phyloP scores from a whole-genome alignment of 2,888 invertebrate species.

The Proisotoma minuta region DNA sequence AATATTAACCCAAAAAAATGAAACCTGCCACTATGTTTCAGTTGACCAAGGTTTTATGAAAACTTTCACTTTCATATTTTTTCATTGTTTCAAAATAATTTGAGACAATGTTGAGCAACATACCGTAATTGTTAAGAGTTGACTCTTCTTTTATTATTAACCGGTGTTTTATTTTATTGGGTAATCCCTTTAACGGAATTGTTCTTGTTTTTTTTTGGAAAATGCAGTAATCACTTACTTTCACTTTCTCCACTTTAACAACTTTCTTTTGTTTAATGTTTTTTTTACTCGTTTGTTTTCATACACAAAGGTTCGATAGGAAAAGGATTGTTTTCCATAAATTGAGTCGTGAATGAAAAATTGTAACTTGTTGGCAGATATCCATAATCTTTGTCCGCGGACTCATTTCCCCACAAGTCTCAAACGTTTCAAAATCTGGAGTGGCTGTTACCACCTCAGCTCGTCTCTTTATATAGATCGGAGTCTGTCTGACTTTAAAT shows the following conservation, averaged over 20 bases:
- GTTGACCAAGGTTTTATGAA: too few species aligned
- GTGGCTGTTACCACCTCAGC: too few species aligned
- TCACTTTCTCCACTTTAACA: background rate
- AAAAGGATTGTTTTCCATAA: slow-evolving; percentile 28
- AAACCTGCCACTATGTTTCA: too few species aligned
- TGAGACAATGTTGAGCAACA: background rate
- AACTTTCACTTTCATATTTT: too few species aligned
- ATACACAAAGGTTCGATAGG: slow-evolving; percentile 20
- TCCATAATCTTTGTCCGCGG: background rate
- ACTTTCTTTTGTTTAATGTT: background rate
- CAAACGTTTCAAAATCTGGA: too few species aligned
- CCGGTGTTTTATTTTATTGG: too few species aligned
- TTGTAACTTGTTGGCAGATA: background rate
- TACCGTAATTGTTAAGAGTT: background rate
- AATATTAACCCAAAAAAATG: too few species aligned
- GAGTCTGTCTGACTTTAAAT: too few species aligned
- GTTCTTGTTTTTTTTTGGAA: too few species aligned
- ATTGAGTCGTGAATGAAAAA: slow-evolving; percentile 14
- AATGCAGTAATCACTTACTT: background rate
- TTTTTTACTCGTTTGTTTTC: background rate
- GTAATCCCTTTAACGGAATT: too few species aligned
- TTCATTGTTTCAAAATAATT: background rate
- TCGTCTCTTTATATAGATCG: too few species aligned
- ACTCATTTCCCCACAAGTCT: slow-evolving; percentile 1
- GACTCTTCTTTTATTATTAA: too few species aligned